These are phyloP conservation scores for Neofelis nebulosa DNA, from an alignment of 2,113 vertebrate genomes.

Conservation along the genomic window DNA sequence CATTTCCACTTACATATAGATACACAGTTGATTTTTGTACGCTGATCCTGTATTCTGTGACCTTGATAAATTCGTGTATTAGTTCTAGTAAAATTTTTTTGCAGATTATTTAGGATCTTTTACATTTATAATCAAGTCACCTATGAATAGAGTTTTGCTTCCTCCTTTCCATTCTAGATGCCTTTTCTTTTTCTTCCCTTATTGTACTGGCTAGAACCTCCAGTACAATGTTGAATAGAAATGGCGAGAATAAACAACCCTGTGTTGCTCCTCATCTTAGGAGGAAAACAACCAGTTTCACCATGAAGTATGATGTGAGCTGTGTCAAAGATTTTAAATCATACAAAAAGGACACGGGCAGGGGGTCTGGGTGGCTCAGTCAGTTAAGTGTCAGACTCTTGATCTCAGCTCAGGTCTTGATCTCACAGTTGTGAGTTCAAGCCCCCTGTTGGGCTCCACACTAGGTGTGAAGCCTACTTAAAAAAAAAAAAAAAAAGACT, in stretches of 20 bases:
- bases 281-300: background rate
- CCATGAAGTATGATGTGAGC: background rate
- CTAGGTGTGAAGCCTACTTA: too few species aligned
- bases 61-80: background rate
- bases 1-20: background rate
- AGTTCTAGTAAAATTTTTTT: background rate
- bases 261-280: background rate
- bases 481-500: background rate
- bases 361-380: too few species aligned
- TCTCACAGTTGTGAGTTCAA: too few species aligned
- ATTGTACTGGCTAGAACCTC: background rate
- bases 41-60: background rate
- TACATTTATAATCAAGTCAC: background rate
- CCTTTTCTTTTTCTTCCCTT: constrained; percentile 37
- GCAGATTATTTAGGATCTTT: background rate
- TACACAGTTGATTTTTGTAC: background rate
- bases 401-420: too few species aligned
- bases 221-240: background rate
- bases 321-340: background rate
- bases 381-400: too few species aligned
- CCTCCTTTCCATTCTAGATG: background rate
- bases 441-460: too few species aligned
- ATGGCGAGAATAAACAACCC: background rate
- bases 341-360: background rate
- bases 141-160: background rate